Evolutionary conservation across 30 jellyfish, hydroid and myxozoan genomes (phyloP), one percentile per base, ranked within the genome.

Genomic region (Clytia hemisphaerica): DNA sequence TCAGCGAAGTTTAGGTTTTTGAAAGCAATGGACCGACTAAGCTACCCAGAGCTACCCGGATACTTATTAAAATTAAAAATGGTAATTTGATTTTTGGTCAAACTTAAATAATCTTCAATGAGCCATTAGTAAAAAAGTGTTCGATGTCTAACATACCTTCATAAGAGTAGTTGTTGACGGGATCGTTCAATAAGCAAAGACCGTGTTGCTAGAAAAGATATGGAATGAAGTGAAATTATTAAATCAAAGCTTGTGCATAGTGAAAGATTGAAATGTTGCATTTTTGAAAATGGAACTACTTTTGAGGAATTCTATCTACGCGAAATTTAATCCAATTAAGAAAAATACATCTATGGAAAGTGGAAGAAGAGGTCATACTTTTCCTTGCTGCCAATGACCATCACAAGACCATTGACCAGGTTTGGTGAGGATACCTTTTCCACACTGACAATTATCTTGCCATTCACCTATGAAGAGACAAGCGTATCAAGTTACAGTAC

Each of bases 371-470:
- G 10, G 15, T 10, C 74, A 4, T 51, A 87, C 97, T 88, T 87
- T 87, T 45, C 94, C 94, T 16, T 69, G 79, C 35, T 51, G 42
- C 94, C 94, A 87, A 45, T 58, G 32, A 4, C 97, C 97, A 27
- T 75, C 81, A 67, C 83, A 87, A 27, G 69, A 54, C 88, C 92
- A 67, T 18, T 75, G 94, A 32, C 60, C 61, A 3, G 94, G 75
- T 34, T 65, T 65, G 25, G 77, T 72, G 1, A 72, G 67, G 19
- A 59, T 50, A 15, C 97, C 97, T 44, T 51, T 80, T 3, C 97
- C 97, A 55, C 75, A 42, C 31, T 50, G 76, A 47, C 57, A 40
- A 61, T 69, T 79, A 54, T 36, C 84, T 37, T 58, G 50, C 97
- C 97, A 87, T 29, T 29, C 53, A 26, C 95, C 95, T 84, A 31